Evolutionary conservation across 2,113 vertebrate species (phyloP).

Genomic region (Cyanoliseus patagonus): DNA sequence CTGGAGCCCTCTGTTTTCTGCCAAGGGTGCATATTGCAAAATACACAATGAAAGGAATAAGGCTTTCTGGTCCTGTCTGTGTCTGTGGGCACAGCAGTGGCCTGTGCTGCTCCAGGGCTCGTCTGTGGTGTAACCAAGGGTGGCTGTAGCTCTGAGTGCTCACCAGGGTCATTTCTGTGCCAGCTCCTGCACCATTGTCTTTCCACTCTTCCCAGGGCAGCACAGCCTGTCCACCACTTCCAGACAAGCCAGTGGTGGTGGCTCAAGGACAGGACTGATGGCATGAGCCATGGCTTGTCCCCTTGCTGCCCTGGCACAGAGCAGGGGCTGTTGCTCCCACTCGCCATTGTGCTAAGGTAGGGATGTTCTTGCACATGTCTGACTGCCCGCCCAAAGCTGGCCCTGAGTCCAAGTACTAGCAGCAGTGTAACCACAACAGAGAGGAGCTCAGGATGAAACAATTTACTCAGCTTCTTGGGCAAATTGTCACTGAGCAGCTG

Average conservation of each 20-base stretch:
- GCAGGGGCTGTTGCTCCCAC: background rate
- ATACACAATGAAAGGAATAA: background rate
- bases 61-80: background rate
- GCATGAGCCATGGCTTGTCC: background rate
- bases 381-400: background rate
- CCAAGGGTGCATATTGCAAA: background rate
- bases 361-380: background rate
- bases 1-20: background rate
- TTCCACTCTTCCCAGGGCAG: background rate
- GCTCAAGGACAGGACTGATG: background rate
- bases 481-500: slow-evolving; percentile 32
- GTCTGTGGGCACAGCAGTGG: background rate
- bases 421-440: slow-evolving; percentile 28
- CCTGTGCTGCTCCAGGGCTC: background rate
- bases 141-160: background rate
- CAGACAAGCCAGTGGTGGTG: background rate
- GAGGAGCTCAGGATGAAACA: slow-evolving; percentile 11
- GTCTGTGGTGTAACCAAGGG: background rate
- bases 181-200: background rate
- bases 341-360: background rate
- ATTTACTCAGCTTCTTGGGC: slow-evolving; percentile 14
- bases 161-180: background rate
- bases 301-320: background rate
- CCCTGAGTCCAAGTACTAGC: background rate
- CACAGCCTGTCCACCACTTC: background rate